These are phyloP conservation scores for Rhodophaea formosa DNA, from an alignment of 2,888 invertebrate genomes.

Conservation along the genomic window DNA sequence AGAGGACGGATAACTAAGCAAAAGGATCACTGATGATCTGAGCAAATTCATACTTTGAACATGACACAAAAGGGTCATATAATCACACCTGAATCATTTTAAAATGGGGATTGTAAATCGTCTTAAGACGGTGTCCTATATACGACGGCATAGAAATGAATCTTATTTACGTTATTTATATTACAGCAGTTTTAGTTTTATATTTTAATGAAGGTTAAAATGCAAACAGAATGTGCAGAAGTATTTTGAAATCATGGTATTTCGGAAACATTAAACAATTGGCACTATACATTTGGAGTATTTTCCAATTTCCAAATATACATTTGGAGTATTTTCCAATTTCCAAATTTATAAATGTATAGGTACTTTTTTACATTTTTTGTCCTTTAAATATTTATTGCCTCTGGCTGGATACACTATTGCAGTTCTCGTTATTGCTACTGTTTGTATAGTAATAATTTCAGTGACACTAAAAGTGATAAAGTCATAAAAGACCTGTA, in stretches of 20 bases:
- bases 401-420: too few species aligned
- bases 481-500: too few species aligned
- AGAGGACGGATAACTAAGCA: not conserved
- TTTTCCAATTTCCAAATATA: not conserved
- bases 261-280: not conserved
- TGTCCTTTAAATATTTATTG: too few species aligned
- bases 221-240: not conserved
- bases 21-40: not conserved
- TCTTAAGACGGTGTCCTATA: not conserved
- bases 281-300: not conserved
- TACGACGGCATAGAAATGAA: too few species aligned
- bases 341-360: too few species aligned
- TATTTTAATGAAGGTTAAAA: not conserved
- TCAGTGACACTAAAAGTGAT: too few species aligned
- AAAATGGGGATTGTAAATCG: not conserved
- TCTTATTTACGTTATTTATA: not conserved
- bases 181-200: not conserved
- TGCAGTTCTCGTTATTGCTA: too few species aligned
- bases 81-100: too few species aligned
- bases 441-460: too few species aligned
- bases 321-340: not conserved
- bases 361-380: too few species aligned
- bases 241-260: not conserved
- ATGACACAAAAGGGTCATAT: too few species aligned
- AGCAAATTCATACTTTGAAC: not conserved